phyloP scores from a whole-genome alignment of 2,113 vertebrate genomes.

The Pluvianellus socialis region DNA sequence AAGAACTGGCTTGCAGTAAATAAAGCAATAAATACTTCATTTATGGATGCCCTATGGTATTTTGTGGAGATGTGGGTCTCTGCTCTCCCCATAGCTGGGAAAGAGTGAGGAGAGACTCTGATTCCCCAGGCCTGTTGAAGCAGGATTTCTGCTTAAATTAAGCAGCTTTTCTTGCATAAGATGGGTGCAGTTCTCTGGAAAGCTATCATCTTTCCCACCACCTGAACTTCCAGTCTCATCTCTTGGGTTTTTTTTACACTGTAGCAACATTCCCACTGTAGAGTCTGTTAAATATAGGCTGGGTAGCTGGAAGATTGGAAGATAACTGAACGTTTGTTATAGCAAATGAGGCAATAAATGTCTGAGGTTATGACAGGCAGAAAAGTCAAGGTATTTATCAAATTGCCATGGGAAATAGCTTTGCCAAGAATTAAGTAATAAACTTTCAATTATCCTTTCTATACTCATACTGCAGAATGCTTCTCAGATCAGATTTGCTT shows the following conservation, averaged over 20 bases:
- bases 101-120: neutral
- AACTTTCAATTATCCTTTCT: conserved; percentile 57
- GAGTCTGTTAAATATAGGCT: neutral
- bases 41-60: neutral
- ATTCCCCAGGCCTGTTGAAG: neutral
- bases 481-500: conserved; percentile 6
- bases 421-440: conserved; percentile 36
- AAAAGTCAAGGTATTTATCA: conserved; percentile 61
- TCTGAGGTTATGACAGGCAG: conserved; percentile 15
- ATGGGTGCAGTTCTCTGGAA: neutral
- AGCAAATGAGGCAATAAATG: conserved; percentile 45
- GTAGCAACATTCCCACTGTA: neutral
- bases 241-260: neutral
- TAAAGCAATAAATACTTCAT: neutral
- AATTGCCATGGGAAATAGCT: conserved; percentile 48
- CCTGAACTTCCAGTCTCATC: neutral
- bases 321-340: conserved; percentile 14
- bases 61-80: neutral
- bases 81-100: neutral
- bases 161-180: neutral
- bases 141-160: neutral
- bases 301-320: neutral
- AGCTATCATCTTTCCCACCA: neutral
- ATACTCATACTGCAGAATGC: neutral
- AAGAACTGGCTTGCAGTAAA: neutral